These are phyloP conservation scores for Idris sp. DNA, from an alignment of 1,140 invertebrate species.

Conservation along the genomic window DNA sequence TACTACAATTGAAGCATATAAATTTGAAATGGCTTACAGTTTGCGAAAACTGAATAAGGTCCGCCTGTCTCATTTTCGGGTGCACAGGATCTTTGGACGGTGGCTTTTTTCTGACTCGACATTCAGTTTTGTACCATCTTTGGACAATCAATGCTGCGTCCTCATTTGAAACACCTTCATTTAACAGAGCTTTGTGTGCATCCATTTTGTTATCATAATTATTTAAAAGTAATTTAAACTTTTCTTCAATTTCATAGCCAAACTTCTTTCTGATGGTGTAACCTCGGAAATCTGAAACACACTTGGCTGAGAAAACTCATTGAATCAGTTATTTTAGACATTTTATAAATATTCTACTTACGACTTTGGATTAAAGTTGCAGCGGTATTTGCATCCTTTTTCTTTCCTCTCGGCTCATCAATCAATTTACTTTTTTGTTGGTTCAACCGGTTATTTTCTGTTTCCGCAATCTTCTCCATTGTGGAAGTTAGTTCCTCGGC, in stretches of 20 bases:
- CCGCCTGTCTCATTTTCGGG: slow-evolving; percentile 74
- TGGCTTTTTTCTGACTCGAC: slow-evolving; percentile 63
- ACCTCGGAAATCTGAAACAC: slow-evolving; percentile 81
- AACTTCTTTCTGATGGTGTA: slow-evolving; percentile 82
- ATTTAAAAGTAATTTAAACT: slow-evolving; percentile 74
- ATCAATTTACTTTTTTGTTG: slow-evolving; percentile 69
- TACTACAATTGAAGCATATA: too few relatives aligned
- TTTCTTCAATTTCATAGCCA: slow-evolving; percentile 79
- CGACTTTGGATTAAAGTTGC: slow-evolving; percentile 84
- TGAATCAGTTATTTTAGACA: not conserved
- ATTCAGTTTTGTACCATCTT: slow-evolving; percentile 75
- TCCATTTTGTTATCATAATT: slow-evolving; percentile 73
- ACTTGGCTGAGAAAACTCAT: too few relatives aligned
- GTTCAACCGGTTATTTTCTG: too few relatives aligned
- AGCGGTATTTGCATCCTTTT: slow-evolving; percentile 77
- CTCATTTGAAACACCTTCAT: slow-evolving; percentile 76
- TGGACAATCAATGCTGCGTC: slow-evolving; percentile 77
- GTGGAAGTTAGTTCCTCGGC: slow-evolving; percentile 52
- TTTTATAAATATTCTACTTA: slow-evolving; percentile 73
- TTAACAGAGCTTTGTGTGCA: slow-evolving; percentile 72
- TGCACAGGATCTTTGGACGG: slow-evolving; percentile 67
- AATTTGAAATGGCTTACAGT: slow-evolving; percentile 18
- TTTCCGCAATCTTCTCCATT: slow-evolving; percentile 43
- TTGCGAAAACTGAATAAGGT: slow-evolving; percentile 78
- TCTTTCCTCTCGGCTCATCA: slow-evolving; percentile 34